Conservation (phyloP, 1,140 invertebrate species). For the Plectrocnemia conspersa region DNA sequence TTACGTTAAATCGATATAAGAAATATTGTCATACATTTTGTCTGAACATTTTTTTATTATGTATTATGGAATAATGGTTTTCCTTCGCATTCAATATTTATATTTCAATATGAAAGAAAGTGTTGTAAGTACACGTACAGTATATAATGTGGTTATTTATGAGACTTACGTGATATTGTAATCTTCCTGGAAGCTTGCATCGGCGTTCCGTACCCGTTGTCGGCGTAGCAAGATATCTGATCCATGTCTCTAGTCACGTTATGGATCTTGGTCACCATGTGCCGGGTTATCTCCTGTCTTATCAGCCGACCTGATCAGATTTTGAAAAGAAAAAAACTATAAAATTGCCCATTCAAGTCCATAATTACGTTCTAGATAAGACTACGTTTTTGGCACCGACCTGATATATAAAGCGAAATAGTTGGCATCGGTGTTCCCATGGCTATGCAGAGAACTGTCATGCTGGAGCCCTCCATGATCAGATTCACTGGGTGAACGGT, state of each 20-base stretch:
- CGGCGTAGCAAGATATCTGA: constrained; percentile 76
- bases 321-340: not conserved
- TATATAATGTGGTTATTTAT: too few relatives aligned
- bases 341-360: not conserved
- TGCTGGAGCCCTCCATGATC: constrained; percentile 74
- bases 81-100: too few relatives aligned
- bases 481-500: constrained; percentile 76
- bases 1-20: too few relatives aligned
- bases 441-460: constrained; percentile 79
- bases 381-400: constrained; percentile 33
- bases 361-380: not conserved
- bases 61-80: too few relatives aligned
- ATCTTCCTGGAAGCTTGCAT: constrained; percentile 74
- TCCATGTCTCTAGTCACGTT: constrained; percentile 79
- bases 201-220: constrained; percentile 78
- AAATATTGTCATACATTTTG: too few relatives aligned
- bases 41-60: too few relatives aligned
- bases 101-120: too few relatives aligned
- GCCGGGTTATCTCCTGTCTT: constrained; percentile 67
- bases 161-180: constrained; percentile 70
- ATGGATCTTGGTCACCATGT: constrained; percentile 76
- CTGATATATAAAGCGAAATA: constrained; percentile 71
- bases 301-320: constrained; percentile 58
- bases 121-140: too few relatives aligned
- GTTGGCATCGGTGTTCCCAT: constrained; percentile 77